Evolutionary conservation across 1,140 invertebrate genomes (phyloP).

Genomic region (Pollicipes pollicipes): DNA sequence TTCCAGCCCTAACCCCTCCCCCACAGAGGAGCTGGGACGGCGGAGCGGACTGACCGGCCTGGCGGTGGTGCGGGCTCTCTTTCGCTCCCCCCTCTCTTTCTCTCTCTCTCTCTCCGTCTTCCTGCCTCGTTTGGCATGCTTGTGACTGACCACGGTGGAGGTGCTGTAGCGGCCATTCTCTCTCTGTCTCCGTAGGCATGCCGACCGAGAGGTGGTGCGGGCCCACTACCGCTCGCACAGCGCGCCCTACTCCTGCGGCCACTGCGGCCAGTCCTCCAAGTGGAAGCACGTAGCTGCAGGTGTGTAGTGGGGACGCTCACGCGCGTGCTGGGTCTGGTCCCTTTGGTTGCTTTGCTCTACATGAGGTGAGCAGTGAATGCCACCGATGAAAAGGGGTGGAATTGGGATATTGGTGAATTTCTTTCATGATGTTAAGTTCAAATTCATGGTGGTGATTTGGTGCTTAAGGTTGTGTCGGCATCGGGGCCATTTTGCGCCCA

Average conservation of each 20-base stretch:
- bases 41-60: no score
- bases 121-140: no score
- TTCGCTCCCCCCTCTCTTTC: background rate
- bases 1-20: no score
- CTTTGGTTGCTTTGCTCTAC: background rate
- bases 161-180: background rate
- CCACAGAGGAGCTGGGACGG: no score
- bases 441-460: no score
- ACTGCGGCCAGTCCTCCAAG: background rate
- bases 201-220: slow-evolving; percentile 42
- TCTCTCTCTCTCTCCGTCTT: background rate
- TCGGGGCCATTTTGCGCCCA: no score
- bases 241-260: background rate
- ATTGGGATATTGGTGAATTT: no score
- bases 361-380: no score
- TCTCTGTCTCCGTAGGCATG: slow-evolving; percentile 30
- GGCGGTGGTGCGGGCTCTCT: background rate
- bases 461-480: no score
- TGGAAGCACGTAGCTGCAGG: background rate
- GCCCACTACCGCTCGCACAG: slow-evolving; percentile 27
- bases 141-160: no score
- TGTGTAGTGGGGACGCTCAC: background rate
- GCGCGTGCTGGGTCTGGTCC: background rate
- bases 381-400: no score
- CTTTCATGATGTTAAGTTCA: no score